Evolutionary conservation across 2,113 vertebrate genomes (phyloP).

Genomic region (Serinus canaria): DNA sequence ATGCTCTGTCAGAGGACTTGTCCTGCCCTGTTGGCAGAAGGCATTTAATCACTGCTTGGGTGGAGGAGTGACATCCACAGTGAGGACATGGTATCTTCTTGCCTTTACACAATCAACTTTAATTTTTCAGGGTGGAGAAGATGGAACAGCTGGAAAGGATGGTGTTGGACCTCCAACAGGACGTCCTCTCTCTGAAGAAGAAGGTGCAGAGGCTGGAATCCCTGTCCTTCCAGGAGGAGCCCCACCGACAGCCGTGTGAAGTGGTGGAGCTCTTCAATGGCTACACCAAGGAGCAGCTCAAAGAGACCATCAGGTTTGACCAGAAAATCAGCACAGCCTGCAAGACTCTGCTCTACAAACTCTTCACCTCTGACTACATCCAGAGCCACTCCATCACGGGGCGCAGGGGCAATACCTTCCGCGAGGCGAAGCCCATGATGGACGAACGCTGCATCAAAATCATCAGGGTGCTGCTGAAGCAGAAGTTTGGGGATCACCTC

Average conservation of each 20-base stretch:
- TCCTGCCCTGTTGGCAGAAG: neutral
- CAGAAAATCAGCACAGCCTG: constrained; percentile 70
- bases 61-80: fast-evolving
- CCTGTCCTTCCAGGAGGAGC: constrained; percentile 41
- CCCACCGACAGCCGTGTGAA: neutral
- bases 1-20: neutral
- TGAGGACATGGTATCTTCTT: neutral
- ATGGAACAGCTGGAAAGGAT: constrained; percentile 56
- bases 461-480: constrained; percentile 55
- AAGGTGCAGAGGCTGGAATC: constrained; percentile 61
- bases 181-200: constrained; percentile 32
- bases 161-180: constrained; percentile 43
- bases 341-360: constrained; percentile 62
- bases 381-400: constrained; percentile 67
- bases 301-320: constrained; percentile 62
- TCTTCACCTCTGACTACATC: constrained; percentile 61
- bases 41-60: neutral
- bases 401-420: constrained; percentile 59
- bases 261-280: constrained; percentile 56
- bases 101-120: neutral
- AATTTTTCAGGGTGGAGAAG: constrained; percentile 22
- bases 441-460: constrained; percentile 68
- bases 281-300: constrained; percentile 64
- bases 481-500: constrained; percentile 66
- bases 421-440: constrained; percentile 63